phyloP scores from a whole-genome alignment of 2,888 invertebrate species.

The Hemithea aestivaria region DNA sequence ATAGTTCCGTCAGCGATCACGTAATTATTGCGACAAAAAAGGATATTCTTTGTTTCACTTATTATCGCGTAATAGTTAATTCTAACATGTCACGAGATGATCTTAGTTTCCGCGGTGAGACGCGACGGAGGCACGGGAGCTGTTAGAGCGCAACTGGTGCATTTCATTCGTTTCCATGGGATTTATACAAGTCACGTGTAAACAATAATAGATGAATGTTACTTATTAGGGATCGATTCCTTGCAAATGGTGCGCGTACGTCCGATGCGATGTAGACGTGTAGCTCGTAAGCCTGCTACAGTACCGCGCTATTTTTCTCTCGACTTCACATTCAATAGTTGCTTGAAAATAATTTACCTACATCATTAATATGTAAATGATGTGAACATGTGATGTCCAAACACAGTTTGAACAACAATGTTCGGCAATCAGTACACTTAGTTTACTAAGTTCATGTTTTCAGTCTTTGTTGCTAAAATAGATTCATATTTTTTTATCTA shows the following conservation, averaged over 20 bases:
- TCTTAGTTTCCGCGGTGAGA: conserved; percentile 27
- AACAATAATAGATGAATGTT: conserved; percentile 39
- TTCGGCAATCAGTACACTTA: too few relatives aligned
- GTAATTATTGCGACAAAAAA: conserved; percentile 30
- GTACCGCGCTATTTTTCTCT: too few relatives aligned
- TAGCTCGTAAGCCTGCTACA: too few relatives aligned
- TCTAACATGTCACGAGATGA: conserved; percentile 34
- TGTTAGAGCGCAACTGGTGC: conserved; percentile 39
- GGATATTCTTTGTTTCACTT: conserved; percentile 42
- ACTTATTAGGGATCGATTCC: conserved; percentile 27
- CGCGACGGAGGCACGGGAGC: conserved; percentile 30
- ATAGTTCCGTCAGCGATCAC: conserved; percentile 25
- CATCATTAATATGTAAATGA: too few relatives aligned
- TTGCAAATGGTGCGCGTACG: conserved; percentile 16
- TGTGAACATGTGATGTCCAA: too few relatives aligned
- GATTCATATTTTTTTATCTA: too few relatives aligned
- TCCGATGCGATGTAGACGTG: conserved; percentile 1
- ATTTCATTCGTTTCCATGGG: conserved; percentile 34
- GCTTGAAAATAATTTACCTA: too few relatives aligned
- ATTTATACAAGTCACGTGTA: conserved; percentile 53
- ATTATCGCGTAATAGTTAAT: conserved; percentile 43
- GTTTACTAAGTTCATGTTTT: too few relatives aligned
- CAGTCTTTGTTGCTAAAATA: too few relatives aligned
- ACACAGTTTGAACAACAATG: too few relatives aligned
- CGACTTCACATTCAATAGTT: too few relatives aligned